Evolutionary conservation across 2,797 vertebrate genomes (phyloP).

Genomic region (Pyrocephalus nanus): DNA sequence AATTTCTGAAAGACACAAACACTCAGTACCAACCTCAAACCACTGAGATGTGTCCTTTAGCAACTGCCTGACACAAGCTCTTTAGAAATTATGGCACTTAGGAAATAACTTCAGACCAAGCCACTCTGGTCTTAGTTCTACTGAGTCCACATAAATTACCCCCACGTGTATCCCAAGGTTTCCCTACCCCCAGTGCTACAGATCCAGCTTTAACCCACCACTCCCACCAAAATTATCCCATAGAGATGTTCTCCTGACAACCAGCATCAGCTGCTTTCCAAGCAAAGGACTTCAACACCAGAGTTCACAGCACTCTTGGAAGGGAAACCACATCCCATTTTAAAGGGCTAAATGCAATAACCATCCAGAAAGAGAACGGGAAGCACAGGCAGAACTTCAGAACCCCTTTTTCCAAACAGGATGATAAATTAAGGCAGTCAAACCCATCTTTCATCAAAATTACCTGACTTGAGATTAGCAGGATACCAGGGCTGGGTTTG

Average conservation of each 20-base stretch:
- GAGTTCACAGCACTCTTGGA: not conserved
- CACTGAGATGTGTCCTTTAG: not conserved
- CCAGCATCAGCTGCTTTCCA: rapidly evolving
- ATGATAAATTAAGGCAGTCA: not conserved
- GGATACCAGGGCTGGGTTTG: not conserved
- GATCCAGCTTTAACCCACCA: not conserved
- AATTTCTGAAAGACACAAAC: not conserved
- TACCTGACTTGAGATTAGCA: not conserved
- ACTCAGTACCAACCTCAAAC: not conserved
- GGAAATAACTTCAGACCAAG: not conserved
- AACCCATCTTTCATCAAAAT: not conserved
- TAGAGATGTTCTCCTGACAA: not conserved
- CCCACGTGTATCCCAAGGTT: not conserved
- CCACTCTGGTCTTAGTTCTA: not conserved
- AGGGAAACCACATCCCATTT: not conserved
- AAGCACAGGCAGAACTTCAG: not conserved
- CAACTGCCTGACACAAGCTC: not conserved
- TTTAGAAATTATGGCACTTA: not conserved
- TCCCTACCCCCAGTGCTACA: not conserved
- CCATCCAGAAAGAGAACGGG: not conserved
- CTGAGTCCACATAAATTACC: not conserved
- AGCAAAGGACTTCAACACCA: not conserved
- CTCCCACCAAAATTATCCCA: not conserved
- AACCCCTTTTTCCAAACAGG: not conserved
- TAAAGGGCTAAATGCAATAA: not conserved